Evolutionary conservation across 2,888 invertebrate genomes (phyloP), one percentile per base, ranked within the genome.

Genomic region (Epinotia brunnichana): DNA sequence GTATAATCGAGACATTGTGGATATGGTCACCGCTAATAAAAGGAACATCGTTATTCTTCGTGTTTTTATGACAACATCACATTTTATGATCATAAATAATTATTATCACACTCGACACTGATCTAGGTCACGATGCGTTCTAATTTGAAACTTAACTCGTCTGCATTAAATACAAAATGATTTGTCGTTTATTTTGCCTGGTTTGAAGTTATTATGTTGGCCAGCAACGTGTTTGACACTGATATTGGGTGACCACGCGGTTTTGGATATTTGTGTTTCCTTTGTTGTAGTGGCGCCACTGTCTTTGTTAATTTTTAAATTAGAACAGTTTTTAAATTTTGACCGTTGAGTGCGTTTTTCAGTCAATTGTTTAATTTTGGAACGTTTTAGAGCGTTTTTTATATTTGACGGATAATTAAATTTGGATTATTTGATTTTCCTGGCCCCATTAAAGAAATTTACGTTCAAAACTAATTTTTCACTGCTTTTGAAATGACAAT

Each of bases 71-170:
- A 84, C 81, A 82, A 76, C 74, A 74, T 77, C 81, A 76, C 79
- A 79, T 83, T 62, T 80, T 82, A 83, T 75, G 82, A 76, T 81
- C 83, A 77, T 86, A 85, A 84, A 80, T 79, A 70, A 86, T 86
- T 82, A 82, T 83, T 82, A 79, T 81, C 21, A 56, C 39, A 56
- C 21, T 11, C 35, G 39, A 24, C 54, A 66, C 21, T 24, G 4
- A 41, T 56, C 41, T 56, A 41, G 10, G 3, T 9, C 15, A 39
- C 0, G 17, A 21, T 10, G 2, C 35, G 4, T 41, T 35, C 15
- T 19, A 19, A 39, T 56, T 24, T 56, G 21, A 56, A 41, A 10
- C 66, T 39, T 56, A 56, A 24, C 15, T 41, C 54, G 11, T 7
- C n/a, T 15, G 3, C 11, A n/a, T 39, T 21, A 41, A 41, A 41